Evolutionary conservation across 2,797 vertebrate genomes (phyloP).

Genomic region (Smutsia gigantea): DNA sequence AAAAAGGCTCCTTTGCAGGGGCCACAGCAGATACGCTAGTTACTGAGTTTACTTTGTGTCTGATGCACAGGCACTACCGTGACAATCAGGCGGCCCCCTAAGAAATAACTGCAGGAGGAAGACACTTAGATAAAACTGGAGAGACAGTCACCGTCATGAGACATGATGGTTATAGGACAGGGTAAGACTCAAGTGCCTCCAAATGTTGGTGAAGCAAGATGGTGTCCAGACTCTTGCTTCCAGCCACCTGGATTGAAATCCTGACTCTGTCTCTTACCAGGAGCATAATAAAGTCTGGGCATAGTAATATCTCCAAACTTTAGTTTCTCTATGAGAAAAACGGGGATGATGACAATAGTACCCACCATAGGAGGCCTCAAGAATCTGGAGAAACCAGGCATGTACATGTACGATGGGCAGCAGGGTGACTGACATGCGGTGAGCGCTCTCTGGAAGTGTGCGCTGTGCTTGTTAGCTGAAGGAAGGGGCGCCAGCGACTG

Average conservation of each 20-base stretch:
- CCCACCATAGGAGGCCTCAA: background rate
- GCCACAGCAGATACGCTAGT: background rate
- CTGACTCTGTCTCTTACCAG: background rate
- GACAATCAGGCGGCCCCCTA: background rate
- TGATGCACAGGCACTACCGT: background rate
- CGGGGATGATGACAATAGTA: background rate
- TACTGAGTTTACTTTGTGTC: background rate
- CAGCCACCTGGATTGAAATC: background rate
- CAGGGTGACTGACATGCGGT: background rate
- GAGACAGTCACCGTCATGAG: background rate
- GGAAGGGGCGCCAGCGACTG: background rate
- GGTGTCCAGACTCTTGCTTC: background rate
- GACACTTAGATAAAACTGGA: background rate
- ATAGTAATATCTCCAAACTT: background rate
- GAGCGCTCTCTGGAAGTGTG: background rate
- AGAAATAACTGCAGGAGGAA: background rate
- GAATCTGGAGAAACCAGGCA: background rate
- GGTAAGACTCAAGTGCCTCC: background rate
- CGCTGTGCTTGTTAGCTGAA: background rate
- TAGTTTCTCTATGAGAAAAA: background rate
- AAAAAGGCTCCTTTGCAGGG: background rate
- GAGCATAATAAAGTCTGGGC: background rate
- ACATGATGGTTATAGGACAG: background rate
- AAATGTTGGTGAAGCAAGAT: background rate
- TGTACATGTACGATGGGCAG: fast-evolving